Base-by-base conservation (phyloP, 2,888 invertebrate species). In the Philereme vetulata region DNA sequence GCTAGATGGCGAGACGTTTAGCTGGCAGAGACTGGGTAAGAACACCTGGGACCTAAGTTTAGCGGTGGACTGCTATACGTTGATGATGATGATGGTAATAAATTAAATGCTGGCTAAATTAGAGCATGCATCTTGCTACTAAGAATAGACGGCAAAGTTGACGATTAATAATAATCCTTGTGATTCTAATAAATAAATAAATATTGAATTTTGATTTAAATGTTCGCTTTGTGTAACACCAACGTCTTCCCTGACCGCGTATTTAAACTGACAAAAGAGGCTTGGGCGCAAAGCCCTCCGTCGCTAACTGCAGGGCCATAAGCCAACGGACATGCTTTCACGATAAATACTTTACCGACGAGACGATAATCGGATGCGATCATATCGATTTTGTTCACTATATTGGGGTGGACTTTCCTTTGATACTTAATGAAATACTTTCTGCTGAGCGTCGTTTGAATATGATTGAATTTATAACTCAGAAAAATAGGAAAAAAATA, bases 291-390 rank as follows among this genome's bases (percentile, higher is more conserved):
- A 64, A 66, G 62, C 67, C 66, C 62, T 58, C 34, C 61, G 56
- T 44, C 57, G 63, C 51, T 56, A 50, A 56, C 67, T 63, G 64
- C 68, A 62, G 55, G 61, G 44, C 63, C 48, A 38, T 72, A 69
- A 72, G 72, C 72, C 66, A 70, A 70, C 10, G 56, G 59, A 68
- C 65, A 67, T 64, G 70, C 65, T 68, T 65, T 64, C 49, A 66
- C 57, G 58, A 66, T 65, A 51, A 64, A 66, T 60, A 60, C 63
- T 60, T 63, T 68, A 65, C 56, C 63, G 40, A 56, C 59, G 51
- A 62, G 59, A 51, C 54, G 64, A 67, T 67, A 64, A 66, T 68
- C 61, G 61, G 60, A 68, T 55, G 68, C 65, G 60, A 60, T 65
- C 58, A 49, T 53, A 67, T 66, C 64, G 67, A 68, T 67, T 63